These are phyloP conservation scores for Eurois occulta DNA, from an alignment of 2,888 invertebrate species.

Conservation along the genomic window DNA sequence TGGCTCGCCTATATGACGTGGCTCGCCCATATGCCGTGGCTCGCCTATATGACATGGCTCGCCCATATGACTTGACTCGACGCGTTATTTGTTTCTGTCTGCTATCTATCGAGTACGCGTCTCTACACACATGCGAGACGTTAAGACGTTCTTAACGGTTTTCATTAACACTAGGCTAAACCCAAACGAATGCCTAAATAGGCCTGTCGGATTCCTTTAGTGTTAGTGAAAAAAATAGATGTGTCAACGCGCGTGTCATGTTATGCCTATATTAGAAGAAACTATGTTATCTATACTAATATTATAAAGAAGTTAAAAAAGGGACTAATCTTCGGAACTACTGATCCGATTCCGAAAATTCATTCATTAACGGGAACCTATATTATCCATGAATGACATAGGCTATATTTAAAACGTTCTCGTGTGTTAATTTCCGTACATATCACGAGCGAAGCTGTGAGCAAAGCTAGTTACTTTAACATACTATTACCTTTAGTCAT, in stretches of 20 bases:
- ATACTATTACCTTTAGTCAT: not conserved
- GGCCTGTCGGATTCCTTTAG: not conserved
- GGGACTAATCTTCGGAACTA: not conserved
- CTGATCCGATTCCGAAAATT: not conserved
- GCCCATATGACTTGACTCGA: not conserved
- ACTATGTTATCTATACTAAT: not conserved
- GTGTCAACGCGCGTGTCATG: not conserved
- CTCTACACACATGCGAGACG: not conserved
- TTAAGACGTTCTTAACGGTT: too few species aligned
- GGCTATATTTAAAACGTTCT: too few species aligned
- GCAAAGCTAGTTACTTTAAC: not conserved
- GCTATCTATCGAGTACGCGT: not conserved
- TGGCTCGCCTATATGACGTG: too few species aligned
- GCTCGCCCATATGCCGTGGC: too few species aligned
- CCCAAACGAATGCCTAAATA: not conserved
- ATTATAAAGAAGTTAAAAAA: not conserved
- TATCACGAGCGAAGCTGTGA: not conserved
- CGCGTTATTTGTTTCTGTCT: not conserved
- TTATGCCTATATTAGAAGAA: not conserved
- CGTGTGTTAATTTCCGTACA: too few species aligned
- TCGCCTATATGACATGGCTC: not conserved
- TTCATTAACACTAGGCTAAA: not conserved
- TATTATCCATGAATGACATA: not conserved
- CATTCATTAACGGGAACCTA: not conserved
- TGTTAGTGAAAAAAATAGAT: not conserved